Percentiles rank a stretch among this genome's conserved stretches.
phyloP scores from a whole-genome alignment of 2,113 vertebrate species.

The Corydoras sp. region DNA sequence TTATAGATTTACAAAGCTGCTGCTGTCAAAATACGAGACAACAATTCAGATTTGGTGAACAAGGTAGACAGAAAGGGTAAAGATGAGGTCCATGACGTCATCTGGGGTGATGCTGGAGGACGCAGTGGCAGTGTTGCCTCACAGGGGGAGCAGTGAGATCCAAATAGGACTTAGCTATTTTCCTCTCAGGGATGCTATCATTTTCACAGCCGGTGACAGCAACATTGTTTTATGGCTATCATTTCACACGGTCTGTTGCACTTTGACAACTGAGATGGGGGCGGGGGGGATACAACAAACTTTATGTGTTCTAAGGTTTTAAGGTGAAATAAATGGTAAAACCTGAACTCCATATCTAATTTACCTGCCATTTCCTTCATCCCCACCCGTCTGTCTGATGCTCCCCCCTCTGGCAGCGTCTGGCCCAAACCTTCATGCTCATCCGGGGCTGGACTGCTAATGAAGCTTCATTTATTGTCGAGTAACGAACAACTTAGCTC shows the following conservation, averaged over 20 bases:
- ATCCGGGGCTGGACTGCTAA: not conserved
- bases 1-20: too few relatives aligned
- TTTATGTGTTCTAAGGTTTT: not conserved
- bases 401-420: not conserved
- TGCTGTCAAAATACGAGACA: too few relatives aligned
- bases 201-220: not conserved
- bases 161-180: not conserved
- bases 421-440: not conserved
- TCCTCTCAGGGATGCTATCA: not conserved
- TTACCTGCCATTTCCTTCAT: not conserved
- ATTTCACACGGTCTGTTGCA: too few relatives aligned
- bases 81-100: slow-evolving; percentile 30
- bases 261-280: not conserved
- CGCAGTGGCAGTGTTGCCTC: not conserved
- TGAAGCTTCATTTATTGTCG: too few relatives aligned
- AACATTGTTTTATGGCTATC: not conserved
- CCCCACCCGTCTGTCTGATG: not conserved
- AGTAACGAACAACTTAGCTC: too few relatives aligned
- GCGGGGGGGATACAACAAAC: not conserved
- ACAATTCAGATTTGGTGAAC: too few relatives aligned
- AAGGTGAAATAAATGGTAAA: not conserved
- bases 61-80: not conserved
- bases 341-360: slow-evolving; percentile 2
- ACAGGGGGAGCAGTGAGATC: slow-evolving; percentile 33
- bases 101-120: slow-evolving; percentile 25